Evolutionary conservation across 2,797 vertebrate genomes (phyloP), one percentile per base, ranked within the genome.

Genomic region (Momotus momota): DNA sequence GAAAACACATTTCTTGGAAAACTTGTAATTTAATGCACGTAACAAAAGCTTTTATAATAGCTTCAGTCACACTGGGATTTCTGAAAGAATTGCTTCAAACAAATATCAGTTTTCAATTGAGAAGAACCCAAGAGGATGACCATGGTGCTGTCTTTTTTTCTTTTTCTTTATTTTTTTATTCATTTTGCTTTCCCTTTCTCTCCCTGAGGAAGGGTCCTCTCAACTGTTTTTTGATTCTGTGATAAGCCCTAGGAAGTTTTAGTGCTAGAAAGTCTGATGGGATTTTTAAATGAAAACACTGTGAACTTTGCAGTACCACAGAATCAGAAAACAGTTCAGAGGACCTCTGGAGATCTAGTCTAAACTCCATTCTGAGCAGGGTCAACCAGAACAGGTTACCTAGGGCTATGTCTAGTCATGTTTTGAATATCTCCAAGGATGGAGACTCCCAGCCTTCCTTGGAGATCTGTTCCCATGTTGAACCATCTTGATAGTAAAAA

Each of bases 1-100:
- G 70, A 88, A 94, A 97, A 89, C 35, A 80, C 78, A 95, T 81
- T 95, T 94, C 48, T 94, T 97, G 94, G 93, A 94, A 96, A 96
- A 94, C 7, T 41, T 90, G 86, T 94, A 95, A 97, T 96, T 89
- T 62, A 93, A 93, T 88, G 75, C 86, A 87, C 54, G 57, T 90
- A 97, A 95, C 67, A 96, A 86, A 91, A 51, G 64, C 49, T 95
- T 96, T 94, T 86, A 58, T 90, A 97, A 81, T 58, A 86, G 66
- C 31, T 45, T 74, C 27, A 62, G 69, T 75, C 84, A 86, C 69
- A 46, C 17, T 81, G 86, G 74, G 79, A 93, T 74, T 94, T 94
- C 64, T 86, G 12, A 64, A 85, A 88, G 33, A 93, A 90, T 87
- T 81, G 45, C 46, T 81, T 93, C 58, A 95, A 96, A 94, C 15